Evolutionary conservation across 2,888 invertebrate genomes (phyloP), one percentile per base, ranked within the genome.

Genomic region (Melanchra persicariae): DNA sequence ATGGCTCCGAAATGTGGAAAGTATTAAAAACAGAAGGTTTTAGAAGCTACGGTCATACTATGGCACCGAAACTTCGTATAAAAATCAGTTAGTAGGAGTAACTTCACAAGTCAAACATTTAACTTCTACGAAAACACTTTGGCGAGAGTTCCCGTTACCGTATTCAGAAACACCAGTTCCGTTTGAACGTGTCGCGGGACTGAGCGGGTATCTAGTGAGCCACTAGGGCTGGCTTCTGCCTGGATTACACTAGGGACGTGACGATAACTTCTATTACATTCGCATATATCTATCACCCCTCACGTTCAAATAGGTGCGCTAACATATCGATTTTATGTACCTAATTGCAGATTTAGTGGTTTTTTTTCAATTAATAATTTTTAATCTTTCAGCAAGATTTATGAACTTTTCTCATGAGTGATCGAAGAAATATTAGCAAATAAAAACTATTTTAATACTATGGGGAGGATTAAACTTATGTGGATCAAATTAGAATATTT

Each of bases 141-240:
- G 5, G 40, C 40, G 7, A 19, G 37, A 30, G 10, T 55, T 49
- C 30, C 17, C 19, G 12, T 9, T 12, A 45, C n/a, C 10, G 43
- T 19, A 30, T 26, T 26, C 34, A 40, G 19, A 30, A 43, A 43
- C 30, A 49, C 24, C 7, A 9, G 43, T 24, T 26, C 34, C 7
- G 34, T 51, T 69, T n/a, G 49, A n/a, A 51, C 12, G 15, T 30
- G n/a, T 24, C 59, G 70, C 60, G 70, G 43, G 40, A 43, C 24
- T 22, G 60, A 3, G 24, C 51, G 24, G 15, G 2, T 12, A 0
- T 9, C 2, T 8, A 37, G 22, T 9, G 34, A 57, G 30, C 37
- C 30, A 17, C 49, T 40, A 40, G 22, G 51, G 59, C 17, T 34
- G 24, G 24, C 34, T 22, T 9, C 30, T 1, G 58, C 40, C 37